phyloP scores from a whole-genome alignment of 2,113 vertebrate species.

The Burhinus bistriatus region DNA sequence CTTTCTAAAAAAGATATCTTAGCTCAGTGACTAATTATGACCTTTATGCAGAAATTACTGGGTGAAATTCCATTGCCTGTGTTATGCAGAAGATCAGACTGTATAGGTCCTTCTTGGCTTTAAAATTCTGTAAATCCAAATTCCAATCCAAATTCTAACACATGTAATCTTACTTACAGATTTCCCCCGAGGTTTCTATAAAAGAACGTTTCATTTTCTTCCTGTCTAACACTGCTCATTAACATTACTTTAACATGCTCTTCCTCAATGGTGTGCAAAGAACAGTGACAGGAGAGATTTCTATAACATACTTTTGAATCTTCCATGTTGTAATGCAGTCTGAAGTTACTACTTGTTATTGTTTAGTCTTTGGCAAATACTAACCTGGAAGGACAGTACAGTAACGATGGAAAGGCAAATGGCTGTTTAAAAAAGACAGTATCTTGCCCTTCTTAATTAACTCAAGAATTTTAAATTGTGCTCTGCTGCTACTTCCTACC shows the following conservation, averaged over 20 bases:
- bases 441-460: background rate
- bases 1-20: constrained; percentile 43
- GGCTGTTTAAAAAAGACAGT: background rate
- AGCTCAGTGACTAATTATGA: constrained; percentile 51
- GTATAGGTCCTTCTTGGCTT: background rate
- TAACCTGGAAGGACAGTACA: background rate
- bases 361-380: background rate
- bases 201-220: background rate
- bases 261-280: background rate
- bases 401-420: background rate
- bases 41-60: constrained; percentile 43
- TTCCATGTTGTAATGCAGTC: background rate
- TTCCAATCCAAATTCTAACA: background rate
- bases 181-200: background rate
- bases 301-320: background rate
- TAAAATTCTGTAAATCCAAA: background rate
- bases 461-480: background rate
- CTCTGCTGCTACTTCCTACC: background rate
- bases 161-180: constrained; percentile 14
- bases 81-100: background rate
- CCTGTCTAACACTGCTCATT: background rate
- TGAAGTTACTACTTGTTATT: background rate
- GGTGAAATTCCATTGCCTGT: constrained; percentile 31
- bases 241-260: background rate
- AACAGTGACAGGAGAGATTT: background rate